phyloP scores from a whole-genome alignment of 2,113 vertebrate genomes.

The Mastomys natalensis region DNA sequence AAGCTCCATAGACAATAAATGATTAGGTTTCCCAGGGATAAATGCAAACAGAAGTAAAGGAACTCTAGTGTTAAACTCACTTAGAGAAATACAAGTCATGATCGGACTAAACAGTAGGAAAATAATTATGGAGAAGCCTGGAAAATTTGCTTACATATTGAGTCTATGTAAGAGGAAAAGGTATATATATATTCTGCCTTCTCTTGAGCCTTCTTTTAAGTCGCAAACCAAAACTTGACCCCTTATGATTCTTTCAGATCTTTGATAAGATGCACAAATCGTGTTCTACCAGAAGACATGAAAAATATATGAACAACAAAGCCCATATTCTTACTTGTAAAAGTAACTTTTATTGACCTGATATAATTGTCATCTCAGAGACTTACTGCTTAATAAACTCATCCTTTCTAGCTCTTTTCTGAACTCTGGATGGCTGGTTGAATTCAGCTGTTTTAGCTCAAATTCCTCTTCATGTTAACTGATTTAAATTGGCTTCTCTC shows the following conservation, averaged over 20 bases:
- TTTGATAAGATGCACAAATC: background rate
- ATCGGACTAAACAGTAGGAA: background rate
- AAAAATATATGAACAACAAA: background rate
- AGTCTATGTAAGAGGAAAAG: background rate
- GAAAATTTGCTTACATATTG: background rate
- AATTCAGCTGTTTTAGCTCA: too few relatives aligned
- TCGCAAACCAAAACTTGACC: background rate
- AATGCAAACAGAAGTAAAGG: background rate
- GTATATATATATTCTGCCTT: background rate
- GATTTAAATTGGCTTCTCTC: too few relatives aligned
- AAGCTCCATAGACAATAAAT: background rate
- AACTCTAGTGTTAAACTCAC: background rate
- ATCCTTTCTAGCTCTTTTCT: too few relatives aligned
- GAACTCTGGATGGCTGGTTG: too few relatives aligned
- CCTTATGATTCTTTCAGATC: background rate
- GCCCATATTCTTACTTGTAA: background rate
- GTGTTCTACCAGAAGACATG: background rate
- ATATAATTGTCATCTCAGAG: too few relatives aligned
- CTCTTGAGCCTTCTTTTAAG: background rate
- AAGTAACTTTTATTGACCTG: too few relatives aligned
- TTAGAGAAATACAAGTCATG: background rate
- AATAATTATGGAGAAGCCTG: slow-evolving; percentile 4
- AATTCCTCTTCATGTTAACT: too few relatives aligned
- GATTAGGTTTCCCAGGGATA: background rate
- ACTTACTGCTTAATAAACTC: too few relatives aligned